phyloP scores from a whole-genome alignment of 2,797 vertebrate genomes.

The Mus spretus region DNA sequence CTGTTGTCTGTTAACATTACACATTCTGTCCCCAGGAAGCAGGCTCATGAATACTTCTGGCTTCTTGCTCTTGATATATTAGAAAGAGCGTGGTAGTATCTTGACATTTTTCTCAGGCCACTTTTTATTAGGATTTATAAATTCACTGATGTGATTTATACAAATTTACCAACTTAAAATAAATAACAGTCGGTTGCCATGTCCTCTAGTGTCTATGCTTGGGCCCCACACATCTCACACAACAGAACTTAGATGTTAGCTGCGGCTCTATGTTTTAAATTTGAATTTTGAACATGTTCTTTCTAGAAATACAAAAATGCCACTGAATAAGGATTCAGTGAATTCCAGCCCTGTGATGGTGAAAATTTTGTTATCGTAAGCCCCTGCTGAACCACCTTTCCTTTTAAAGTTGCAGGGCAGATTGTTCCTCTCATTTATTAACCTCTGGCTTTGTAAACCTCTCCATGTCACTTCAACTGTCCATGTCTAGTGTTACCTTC shows the following conservation, averaged over 20 bases:
- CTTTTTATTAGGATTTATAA: constrained; percentile 28
- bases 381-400: neutral
- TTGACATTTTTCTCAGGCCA: constrained; percentile 55
- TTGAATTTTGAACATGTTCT: neutral
- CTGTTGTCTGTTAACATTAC: constrained; percentile 37
- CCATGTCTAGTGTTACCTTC: neutral
- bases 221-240: neutral
- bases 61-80: constrained; percentile 37
- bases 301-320: neutral
- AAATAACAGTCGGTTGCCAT: neutral
- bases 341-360: too few relatives aligned
- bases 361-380: neutral
- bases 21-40: constrained; percentile 60
- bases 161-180: neutral
- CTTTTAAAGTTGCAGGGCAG: neutral
- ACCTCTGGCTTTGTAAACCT: neutral
- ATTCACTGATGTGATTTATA: constrained; percentile 25
- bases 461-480: too few relatives aligned
- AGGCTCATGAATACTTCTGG: constrained; percentile 10
- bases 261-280: neutral
- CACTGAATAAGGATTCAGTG: too few relatives aligned
- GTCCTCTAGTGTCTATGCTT: neutral
- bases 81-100: constrained; percentile 33
- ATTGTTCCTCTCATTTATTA: neutral
- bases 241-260: neutral